Percentiles rank a stretch among this genome's conserved stretches.
Conservation (phyloP, 2,888 invertebrate species). For the Eulithis prunata region DNA sequence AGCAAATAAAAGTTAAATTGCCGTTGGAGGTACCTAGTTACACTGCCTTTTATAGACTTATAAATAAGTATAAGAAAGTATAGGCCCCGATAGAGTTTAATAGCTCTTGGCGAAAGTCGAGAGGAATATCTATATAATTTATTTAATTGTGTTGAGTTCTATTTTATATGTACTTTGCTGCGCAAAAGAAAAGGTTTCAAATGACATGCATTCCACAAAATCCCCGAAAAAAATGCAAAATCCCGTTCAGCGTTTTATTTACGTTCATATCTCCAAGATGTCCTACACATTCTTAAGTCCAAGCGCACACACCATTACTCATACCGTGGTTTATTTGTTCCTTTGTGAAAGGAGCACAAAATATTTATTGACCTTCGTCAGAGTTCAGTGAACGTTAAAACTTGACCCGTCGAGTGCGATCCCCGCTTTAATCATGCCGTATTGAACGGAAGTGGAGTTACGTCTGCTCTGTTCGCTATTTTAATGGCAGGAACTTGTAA, state of each 20-base stretch:
- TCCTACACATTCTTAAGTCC: conserved; percentile 6
- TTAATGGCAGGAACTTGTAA: conserved; percentile 5
- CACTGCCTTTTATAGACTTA: no score
- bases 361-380: conserved; percentile 51
- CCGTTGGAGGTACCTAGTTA: no score
- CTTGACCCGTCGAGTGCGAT: conserved; percentile 44
- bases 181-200: no score
- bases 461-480: conserved; percentile 21
- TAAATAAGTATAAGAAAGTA: no score
- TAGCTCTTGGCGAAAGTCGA: no score
- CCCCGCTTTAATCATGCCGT: conserved; percentile 35
- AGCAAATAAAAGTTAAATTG: no score
- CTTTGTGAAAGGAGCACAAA: conserved; percentile 52
- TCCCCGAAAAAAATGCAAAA: no score
- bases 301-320: conserved; percentile 14
- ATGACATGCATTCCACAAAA: no score
- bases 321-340: conserved; percentile 27
- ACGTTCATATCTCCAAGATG: background rate
- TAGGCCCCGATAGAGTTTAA: no score
- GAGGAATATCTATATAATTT: no score
- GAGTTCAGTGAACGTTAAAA: conserved; percentile 57
- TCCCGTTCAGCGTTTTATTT: background rate
- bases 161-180: no score
- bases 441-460: conserved; percentile 29
- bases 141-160: no score